Conservation (phyloP, 2,797 vertebrate species). For the Molossus molossus region DNA sequence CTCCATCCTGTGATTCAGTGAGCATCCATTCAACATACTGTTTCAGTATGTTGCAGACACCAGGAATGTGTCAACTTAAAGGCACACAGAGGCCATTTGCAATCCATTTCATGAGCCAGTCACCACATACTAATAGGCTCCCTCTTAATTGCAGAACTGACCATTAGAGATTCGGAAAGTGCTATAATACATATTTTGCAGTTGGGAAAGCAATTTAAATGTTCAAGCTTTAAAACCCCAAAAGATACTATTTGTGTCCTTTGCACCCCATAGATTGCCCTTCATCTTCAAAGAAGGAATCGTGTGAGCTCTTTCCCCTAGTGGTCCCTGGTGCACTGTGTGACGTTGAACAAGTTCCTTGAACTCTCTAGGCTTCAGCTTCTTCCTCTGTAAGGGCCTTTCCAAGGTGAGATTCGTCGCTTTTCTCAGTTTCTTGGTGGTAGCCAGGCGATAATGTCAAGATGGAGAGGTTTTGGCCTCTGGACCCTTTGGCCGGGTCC, state of each 20-base stretch:
- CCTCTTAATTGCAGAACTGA: slow-evolving; percentile 61
- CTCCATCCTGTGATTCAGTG: neutral
- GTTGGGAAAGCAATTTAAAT: slow-evolving; percentile 68
- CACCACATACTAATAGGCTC: slow-evolving; percentile 45
- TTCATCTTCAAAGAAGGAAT: slow-evolving; percentile 3
- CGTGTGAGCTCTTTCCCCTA: neutral
- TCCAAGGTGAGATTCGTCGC: neutral
- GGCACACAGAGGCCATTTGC: slow-evolving; percentile 32
- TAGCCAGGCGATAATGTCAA: neutral
- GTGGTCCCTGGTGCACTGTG: neutral
- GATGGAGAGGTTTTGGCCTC: neutral
- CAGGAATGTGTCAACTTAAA: neutral
- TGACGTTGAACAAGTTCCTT: slow-evolving; percentile 39
- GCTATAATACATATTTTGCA: slow-evolving; percentile 20
- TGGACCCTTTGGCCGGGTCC: neutral
- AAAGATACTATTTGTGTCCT: neutral
- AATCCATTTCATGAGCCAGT: slow-evolving; percentile 50
- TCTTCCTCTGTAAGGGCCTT: neutral
- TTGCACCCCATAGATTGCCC: neutral
- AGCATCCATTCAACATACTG: neutral
- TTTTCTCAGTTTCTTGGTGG: slow-evolving; percentile 12
- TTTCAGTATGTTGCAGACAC: neutral
- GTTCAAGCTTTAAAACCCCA: slow-evolving; percentile 13
- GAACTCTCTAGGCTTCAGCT: neutral
- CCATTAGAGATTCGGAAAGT: slow-evolving; percentile 66